Conservation (phyloP, 2,113 vertebrate species). For the Raja brachyura region DNA sequence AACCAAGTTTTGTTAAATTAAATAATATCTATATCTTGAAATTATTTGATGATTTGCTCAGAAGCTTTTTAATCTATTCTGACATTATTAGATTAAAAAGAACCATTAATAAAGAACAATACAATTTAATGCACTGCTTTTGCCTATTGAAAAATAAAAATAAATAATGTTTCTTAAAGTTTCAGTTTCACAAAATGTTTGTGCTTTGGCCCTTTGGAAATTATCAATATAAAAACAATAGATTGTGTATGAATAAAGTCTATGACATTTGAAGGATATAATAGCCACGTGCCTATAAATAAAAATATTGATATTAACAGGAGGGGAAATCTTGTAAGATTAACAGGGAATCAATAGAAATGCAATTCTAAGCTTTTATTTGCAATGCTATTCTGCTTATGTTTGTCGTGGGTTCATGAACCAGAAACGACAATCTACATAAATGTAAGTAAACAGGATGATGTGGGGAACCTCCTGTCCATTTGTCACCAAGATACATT, state of each 20-base stretch:
- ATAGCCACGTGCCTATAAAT: neutral
- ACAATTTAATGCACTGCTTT: neutral
- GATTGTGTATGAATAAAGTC: neutral
- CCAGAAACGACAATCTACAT: constrained; percentile 17
- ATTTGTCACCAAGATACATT: constrained; percentile 9
- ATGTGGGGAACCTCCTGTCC: neutral
- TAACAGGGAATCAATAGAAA: constrained; percentile 20
- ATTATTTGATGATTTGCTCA: neutral
- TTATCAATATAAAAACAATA: neutral
- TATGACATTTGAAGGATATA: neutral
- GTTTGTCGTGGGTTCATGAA: constrained; percentile 20
- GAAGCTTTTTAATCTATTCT: neutral
- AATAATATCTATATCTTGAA: neutral
- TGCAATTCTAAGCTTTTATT: constrained; percentile 10
- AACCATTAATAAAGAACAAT: neutral
- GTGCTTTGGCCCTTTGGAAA: neutral
- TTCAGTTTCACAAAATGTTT: neutral
- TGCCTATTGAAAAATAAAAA: neutral
- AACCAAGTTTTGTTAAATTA: neutral
- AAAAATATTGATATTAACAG: neutral
- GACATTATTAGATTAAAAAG: too few species aligned
- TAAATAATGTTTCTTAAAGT: neutral
- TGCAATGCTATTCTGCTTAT: neutral
- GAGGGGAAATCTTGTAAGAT: constrained; percentile 14
- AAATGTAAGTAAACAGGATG: constrained; percentile 18